Conservation (phyloP, 2,113 vertebrate genomes). For the Rutilus rutilus region DNA sequence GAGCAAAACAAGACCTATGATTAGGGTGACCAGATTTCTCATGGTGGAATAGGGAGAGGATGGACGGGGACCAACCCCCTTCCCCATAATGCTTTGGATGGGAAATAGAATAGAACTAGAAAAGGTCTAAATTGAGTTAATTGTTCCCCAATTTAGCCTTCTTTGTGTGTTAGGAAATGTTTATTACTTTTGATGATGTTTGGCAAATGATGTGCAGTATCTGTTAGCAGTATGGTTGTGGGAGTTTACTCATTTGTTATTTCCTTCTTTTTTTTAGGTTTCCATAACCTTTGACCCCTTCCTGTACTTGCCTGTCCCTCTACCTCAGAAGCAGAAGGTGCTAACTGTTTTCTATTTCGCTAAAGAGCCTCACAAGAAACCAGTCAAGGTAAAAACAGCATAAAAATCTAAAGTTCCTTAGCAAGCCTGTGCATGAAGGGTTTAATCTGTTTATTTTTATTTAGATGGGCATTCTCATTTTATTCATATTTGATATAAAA, state of each 20-base stretch:
- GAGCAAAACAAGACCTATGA: too few relatives aligned
- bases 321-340: conserved; percentile 97
- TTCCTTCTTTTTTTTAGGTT: conserved; percentile 75
- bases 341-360: conserved; percentile 94
- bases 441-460: not conserved
- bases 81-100: too few relatives aligned
- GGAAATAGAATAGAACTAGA: too few relatives aligned
- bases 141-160: too few relatives aligned
- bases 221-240: not conserved
- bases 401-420: not conserved
- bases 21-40: not conserved
- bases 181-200: not conserved
- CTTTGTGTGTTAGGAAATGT: not conserved
- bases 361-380: conserved; percentile 95
- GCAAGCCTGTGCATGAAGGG: not conserved
- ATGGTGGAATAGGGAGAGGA: too few relatives aligned
- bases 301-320: conserved; percentile 93
- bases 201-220: not conserved
- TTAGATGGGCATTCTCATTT: not conserved
- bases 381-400: conserved; percentile 85
- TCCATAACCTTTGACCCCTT: conserved; percentile 99
- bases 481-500: not conserved
- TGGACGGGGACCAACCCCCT: too few relatives aligned
- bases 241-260: not conserved
- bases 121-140: too few relatives aligned